Conservation (phyloP, 2,888 invertebrate species). For the Siphlonurus alternatus region DNA sequence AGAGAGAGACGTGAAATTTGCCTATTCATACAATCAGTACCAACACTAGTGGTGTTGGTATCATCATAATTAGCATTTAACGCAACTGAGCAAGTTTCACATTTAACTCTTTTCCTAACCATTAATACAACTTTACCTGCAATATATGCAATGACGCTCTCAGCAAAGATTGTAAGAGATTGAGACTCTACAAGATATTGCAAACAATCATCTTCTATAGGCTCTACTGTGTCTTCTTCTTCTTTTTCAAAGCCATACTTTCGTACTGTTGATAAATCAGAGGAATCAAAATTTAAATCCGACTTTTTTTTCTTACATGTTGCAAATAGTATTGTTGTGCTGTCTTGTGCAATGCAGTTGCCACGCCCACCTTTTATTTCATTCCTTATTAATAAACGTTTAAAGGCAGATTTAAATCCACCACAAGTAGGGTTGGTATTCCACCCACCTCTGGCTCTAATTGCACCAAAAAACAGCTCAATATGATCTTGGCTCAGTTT, state of each 20-base stretch:
- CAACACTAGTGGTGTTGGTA: no score
- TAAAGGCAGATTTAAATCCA: constrained; percentile 9
- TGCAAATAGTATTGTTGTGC: background rate
- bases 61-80: background rate
- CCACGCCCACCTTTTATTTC: background rate
- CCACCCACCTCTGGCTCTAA: constrained; percentile 11
- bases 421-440: constrained; percentile 12
- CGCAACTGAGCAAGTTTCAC: no score
- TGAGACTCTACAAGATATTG: no score
- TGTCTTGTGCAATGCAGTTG: constrained; percentile 1
- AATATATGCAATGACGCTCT: background rate
- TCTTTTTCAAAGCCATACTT: no score
- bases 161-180: no score
- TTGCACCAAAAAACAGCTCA: constrained; percentile 11
- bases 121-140: background rate
- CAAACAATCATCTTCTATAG: no score
- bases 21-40: no score
- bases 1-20: background rate
- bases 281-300: no score
- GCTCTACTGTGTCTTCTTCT: no score
- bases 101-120: background rate
- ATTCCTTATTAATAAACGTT: constrained; percentile 4
- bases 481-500: constrained; percentile 14
- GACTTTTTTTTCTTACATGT: no score
- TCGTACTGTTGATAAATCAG: no score